Conservation (phyloP, 1,140 invertebrate species). For the Caenorhabditis remanei region DNA sequence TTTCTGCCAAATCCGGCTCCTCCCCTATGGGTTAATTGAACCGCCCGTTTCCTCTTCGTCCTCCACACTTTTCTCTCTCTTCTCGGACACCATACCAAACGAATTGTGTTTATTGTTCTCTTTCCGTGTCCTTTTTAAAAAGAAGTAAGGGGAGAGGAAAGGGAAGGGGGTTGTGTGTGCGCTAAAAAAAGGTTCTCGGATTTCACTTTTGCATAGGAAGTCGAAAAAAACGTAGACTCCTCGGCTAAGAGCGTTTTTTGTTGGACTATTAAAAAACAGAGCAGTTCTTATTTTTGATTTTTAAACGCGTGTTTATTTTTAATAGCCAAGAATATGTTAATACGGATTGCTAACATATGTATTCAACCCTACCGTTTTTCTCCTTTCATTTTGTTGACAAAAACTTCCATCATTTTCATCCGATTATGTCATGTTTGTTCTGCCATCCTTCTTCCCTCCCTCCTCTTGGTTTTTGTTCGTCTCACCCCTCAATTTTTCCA, state of each 20-base stretch:
- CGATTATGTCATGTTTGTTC: slow-evolving; percentile 38
- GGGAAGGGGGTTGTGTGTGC: neutral
- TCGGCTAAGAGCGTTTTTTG: too few relatives aligned
- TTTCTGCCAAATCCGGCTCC: slow-evolving; percentile 30
- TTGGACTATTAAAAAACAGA: too few relatives aligned
- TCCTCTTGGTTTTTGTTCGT: neutral
- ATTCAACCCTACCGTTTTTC: too few relatives aligned
- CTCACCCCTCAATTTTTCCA: neutral
- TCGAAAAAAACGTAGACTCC: too few relatives aligned
- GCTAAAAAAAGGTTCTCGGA: neutral
- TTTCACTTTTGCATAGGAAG: slow-evolving; percentile 17
- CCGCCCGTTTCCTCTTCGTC: slow-evolving; percentile 28
- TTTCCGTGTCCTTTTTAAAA: neutral
- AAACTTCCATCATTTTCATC: slow-evolving; percentile 36
- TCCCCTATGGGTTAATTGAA: slow-evolving; percentile 38
- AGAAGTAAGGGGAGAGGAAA: neutral
- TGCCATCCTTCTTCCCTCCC: slow-evolving; percentile 1
- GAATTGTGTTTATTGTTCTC: neutral
- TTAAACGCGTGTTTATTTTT: too few relatives aligned
- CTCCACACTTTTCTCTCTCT: neutral
- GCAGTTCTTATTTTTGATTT: too few relatives aligned
- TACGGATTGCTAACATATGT: too few relatives aligned
- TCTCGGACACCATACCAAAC: neutral
- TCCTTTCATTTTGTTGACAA: neutral
- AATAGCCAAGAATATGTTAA: too few relatives aligned